Evolutionary conservation across 2,888 invertebrate genomes (phyloP).

Genomic region (Bibio marci): DNA sequence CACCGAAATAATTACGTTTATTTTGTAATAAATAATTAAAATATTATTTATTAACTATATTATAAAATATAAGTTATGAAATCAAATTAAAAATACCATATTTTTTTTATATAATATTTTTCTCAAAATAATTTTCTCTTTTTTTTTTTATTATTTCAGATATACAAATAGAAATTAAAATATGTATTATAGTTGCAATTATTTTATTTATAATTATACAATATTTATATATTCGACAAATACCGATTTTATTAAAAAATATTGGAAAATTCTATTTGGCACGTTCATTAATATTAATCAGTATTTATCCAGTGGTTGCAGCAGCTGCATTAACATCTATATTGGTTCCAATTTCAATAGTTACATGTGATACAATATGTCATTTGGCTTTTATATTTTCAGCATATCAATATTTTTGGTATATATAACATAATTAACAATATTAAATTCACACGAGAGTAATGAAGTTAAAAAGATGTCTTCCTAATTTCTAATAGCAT

Average conservation of each 20-base stretch:
- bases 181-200: too few relatives aligned
- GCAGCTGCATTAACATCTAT: constrained; percentile 1
- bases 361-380: constrained; percentile 2
- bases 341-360: background rate
- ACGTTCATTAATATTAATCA: constrained; percentile 1
- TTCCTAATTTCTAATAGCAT: too few relatives aligned
- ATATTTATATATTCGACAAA: constrained; percentile 1
- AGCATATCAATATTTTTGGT: constrained; percentile 1
- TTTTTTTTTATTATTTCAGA: too few relatives aligned
- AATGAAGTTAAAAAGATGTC: background rate
- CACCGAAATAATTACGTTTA: too few relatives aligned
- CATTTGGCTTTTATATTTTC: background rate
- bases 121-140: too few relatives aligned
- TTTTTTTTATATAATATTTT: too few relatives aligned
- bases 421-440: background rate
- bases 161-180: too few relatives aligned
- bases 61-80: too few relatives aligned
- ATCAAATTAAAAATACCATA: too few relatives aligned
- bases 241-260: background rate
- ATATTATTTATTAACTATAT: too few relatives aligned
- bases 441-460: background rate
- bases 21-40: too few relatives aligned
- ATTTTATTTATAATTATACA: background rate
- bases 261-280: background rate
- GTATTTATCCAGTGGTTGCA: background rate